Conservation (phyloP, 2,888 invertebrate genomes). For the Amphipyra berbera region DNA sequence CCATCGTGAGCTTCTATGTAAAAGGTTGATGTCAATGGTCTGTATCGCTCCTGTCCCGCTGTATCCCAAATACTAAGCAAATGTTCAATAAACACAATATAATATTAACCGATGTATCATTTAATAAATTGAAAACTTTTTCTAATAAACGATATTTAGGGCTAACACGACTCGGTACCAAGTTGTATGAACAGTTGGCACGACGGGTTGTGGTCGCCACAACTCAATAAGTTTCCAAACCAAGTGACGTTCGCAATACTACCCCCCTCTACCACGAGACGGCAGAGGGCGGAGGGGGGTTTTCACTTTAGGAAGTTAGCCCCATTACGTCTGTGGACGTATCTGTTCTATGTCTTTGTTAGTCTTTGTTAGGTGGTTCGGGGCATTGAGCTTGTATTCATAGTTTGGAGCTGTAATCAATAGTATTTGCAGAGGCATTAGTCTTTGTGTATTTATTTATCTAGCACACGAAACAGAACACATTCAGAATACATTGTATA, state of each 20-base stretch:
- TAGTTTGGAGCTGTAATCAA: constrained; percentile 33
- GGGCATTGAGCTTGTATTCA: constrained; percentile 52
- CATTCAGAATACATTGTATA: no score
- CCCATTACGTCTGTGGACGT: constrained; percentile 55
- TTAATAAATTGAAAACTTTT: constrained; percentile 67
- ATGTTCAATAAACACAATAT: constrained; percentile 31
- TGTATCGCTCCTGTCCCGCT: no score
- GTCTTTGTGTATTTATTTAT: no score
- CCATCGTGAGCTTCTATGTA: no score
- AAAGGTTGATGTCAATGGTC: no score
- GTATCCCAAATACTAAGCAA: no score
- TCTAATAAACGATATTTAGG: constrained; percentile 68
- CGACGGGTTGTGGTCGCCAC: constrained; percentile 53
- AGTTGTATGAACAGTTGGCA: constrained; percentile 57
- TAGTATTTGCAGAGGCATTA: not conserved
- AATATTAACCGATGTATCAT: constrained; percentile 26
- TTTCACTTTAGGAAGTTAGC: constrained; percentile 62
- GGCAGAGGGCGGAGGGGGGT: constrained; percentile 20
- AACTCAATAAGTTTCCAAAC: constrained; percentile 63
- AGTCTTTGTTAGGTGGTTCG: constrained; percentile 46
- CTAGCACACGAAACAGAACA: no score
- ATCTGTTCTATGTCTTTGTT: constrained; percentile 51
- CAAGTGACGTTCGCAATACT: constrained; percentile 57
- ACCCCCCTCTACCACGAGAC: constrained; percentile 27
- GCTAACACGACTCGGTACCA: constrained; percentile 57